Conservation (phyloP, 2,113 vertebrate species). For the Sorex fumeus region DNA sequence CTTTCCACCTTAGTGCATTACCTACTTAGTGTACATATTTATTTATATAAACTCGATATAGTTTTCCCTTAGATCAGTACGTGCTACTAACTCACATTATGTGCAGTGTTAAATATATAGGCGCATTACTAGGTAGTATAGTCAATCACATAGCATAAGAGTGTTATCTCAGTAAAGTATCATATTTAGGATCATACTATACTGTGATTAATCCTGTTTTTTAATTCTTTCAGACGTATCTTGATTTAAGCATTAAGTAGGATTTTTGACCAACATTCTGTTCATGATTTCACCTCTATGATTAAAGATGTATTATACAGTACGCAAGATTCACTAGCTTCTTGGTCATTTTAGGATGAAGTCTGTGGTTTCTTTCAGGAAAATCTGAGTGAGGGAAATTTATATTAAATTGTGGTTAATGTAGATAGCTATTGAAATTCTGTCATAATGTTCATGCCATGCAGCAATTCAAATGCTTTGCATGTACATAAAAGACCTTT, state of each 20-base stretch:
- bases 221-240: neutral
- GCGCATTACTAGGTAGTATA: neutral
- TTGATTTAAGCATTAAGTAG: conserved; percentile 24
- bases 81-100: neutral
- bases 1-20: too few species aligned
- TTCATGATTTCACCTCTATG: conserved; percentile 24
- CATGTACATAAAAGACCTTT: neutral
- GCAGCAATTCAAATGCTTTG: conserved; percentile 49
- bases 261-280: conserved; percentile 4
- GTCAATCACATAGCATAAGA: neutral
- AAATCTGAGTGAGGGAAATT: conserved; percentile 49
- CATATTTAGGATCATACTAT: neutral
- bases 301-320: neutral
- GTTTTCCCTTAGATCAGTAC: conserved; percentile 49
- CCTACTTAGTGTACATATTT: too few species aligned
- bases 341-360: conserved; percentile 48
- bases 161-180: accelerated
- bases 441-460: conserved; percentile 57
- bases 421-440: conserved; percentile 57
- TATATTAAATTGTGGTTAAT: conserved; percentile 31
- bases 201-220: conserved; percentile 25
- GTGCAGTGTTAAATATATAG: neutral
- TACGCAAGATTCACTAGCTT: conserved; percentile 18
- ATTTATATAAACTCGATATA: conserved; percentile 11
- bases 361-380: conserved; percentile 35